These are phyloP conservation scores for Silurus aristotelis DNA, from an alignment of 2,797 vertebrate species.

Conservation along the genomic window DNA sequence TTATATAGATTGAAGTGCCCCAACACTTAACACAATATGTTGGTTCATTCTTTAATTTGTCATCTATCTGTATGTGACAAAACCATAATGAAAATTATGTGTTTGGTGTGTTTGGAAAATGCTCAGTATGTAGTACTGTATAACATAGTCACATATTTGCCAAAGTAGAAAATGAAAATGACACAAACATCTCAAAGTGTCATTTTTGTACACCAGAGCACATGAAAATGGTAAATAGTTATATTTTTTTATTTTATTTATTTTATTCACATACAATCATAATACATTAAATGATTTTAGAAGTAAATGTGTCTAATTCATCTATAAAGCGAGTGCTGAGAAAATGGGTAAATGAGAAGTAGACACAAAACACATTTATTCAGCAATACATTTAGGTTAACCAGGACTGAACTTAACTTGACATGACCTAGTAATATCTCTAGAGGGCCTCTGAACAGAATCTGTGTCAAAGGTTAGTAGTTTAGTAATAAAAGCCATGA, in stretches of 20 bases:
- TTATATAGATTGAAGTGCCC: background rate
- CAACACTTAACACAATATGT: background rate
- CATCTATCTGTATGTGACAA: background rate
- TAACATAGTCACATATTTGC: background rate
- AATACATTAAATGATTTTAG: background rate
- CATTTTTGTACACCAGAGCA: background rate
- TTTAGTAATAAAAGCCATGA: conserved; percentile 4
- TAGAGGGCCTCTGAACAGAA: background rate
- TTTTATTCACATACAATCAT: background rate
- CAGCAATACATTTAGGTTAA: background rate
- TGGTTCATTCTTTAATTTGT: background rate
- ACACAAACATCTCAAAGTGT: background rate
- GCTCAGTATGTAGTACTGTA: background rate
- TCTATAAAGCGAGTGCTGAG: background rate
- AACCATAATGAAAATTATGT: background rate
- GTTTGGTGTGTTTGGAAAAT: too few relatives aligned
- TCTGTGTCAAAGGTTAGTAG: conserved; percentile 18
- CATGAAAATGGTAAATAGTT: background rate
- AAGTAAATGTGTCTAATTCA: background rate
- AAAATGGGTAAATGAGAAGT: background rate
- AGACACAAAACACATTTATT: background rate
- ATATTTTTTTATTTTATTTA: background rate
- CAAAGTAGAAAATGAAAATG: background rate
- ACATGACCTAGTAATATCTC: background rate
- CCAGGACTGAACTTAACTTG: background rate